Evolutionary conservation across 2,797 vertebrate species (phyloP), one percentile per base, ranked within the genome.

Genomic region (Emys orbicularis): DNA sequence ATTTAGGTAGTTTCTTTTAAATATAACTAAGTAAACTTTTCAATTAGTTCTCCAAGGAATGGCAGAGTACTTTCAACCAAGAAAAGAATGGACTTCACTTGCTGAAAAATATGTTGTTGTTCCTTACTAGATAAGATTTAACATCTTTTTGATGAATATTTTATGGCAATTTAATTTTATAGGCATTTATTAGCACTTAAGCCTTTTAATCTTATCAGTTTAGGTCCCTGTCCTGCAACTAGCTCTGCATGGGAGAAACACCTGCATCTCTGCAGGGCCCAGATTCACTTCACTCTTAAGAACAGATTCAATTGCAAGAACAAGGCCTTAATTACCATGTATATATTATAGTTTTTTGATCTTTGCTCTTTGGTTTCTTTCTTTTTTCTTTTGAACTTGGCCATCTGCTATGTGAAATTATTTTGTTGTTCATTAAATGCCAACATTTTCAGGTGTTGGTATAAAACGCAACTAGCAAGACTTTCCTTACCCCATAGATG

Each of bases 141-240:
- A 2, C 12, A 61, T 87, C 31, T 81, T 88, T 72, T 25, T 72
- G 44, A 81, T 74, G 44, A 65, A 65, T 8, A 21, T 81, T 84
- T 89, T 86, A 21, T 44, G 65, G 34, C 44, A 7, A 89, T 44
- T 61, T 94, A 34, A 57, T 82, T 91, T 94, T 87, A 86, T 83
- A 53, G 79, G 7, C 15, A 41, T 12, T 56, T 87, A 88, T 83
- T 53, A 76, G 5, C 25, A 47, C 9, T 52, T 89, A 87, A 12
- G 16, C 9, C 8, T 37, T 68, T n/a, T 1, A 5, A 27, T 77
- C 76, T 77, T 49, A 31, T 16, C 29, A 31, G 27, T 49, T 49
- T 77, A 77, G 44, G 41, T 47, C 74, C 29, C 23, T 18, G 34
- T 19, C 61, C 15, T 37, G 34, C 18, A 68, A 37, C 8, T 37